Evolutionary conservation across 2,797 vertebrate species (phyloP).

Genomic region (Holocentrus rufus): DNA sequence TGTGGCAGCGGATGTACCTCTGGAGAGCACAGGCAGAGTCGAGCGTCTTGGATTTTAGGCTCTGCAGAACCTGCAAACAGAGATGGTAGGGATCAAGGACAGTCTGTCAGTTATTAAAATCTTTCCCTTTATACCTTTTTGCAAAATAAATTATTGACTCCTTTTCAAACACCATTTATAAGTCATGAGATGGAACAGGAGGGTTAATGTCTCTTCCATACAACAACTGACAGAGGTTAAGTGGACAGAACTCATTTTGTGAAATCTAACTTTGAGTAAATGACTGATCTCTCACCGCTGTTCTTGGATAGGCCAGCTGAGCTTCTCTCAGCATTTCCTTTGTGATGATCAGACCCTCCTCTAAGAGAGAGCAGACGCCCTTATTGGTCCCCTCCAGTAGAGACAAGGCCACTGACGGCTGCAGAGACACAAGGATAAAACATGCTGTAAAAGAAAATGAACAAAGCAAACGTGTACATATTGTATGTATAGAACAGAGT

Average conservation of each 20-base stretch:
- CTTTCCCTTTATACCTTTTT: neutral
- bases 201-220: neutral
- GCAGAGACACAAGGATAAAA: slow-evolving; percentile 4
- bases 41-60: slow-evolving; percentile 76
- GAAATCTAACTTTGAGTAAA: neutral
- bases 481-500: too few relatives aligned
- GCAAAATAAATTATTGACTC: too few relatives aligned
- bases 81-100: slow-evolving; percentile 1
- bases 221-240: neutral
- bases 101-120: neutral
- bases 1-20: slow-evolving; percentile 78
- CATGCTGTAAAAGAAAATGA: neutral
- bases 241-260: slow-evolving; percentile 56
- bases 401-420: slow-evolving; percentile 60
- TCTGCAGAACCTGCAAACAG: slow-evolving; percentile 73
- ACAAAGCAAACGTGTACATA: too few relatives aligned
- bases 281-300: slow-evolving; percentile 69
- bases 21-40: slow-evolving; percentile 82
- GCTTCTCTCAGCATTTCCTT: slow-evolving; percentile 81
- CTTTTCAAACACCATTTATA: neutral
- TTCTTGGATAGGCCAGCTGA: slow-evolving; percentile 72
- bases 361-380: slow-evolving; percentile 83
- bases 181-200: neutral
- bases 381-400: slow-evolving; percentile 81
- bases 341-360: slow-evolving; percentile 77